Conservation (phyloP, 37 sponge, comb jelly and placozoan species). For the Spongilla lacustris region DNA sequence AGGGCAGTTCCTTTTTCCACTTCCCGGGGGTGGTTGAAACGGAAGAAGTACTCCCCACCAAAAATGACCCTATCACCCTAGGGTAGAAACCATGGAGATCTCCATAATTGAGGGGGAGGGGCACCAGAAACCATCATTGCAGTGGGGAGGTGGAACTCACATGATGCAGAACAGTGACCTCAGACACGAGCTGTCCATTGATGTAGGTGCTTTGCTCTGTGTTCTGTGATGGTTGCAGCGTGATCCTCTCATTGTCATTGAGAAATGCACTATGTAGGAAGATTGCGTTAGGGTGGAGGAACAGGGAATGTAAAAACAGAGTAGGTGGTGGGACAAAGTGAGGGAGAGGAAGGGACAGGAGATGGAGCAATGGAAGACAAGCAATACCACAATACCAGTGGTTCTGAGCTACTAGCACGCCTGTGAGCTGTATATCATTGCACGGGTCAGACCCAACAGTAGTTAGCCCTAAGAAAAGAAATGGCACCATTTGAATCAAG, state of each 20-base stretch:
- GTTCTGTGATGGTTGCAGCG: conserved; percentile 37
- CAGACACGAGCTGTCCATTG: conserved; percentile 71
- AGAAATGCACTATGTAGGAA: background rate
- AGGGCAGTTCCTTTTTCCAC: conserved; percentile 29
- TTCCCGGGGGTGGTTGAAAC: conserved; percentile 83
- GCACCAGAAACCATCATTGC: too few relatives aligned
- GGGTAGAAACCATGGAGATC: background rate
- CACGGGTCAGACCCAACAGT: conserved; percentile 54
- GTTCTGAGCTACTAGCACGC: conserved; percentile 66
- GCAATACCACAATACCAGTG: background rate
- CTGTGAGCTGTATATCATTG: conserved; percentile 80
- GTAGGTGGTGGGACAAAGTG: background rate
- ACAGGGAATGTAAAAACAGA: too few relatives aligned
- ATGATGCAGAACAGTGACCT: conserved; percentile 62
- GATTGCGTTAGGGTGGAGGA: background rate
- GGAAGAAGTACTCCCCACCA: conserved; percentile 87
- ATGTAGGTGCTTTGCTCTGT: conserved; percentile 74
- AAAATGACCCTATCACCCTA: conserved; percentile 87
- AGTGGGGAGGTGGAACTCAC: conserved; percentile 24
- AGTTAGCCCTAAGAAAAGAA: conserved; percentile 39
- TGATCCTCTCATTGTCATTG: conserved; percentile 3
- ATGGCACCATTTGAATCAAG: background rate
- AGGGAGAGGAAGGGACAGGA: background rate
- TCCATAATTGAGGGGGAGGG: background rate
- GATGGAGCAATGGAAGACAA: background rate